These are phyloP conservation scores for Lumbricus terrestris DNA, from an alignment of 2,888 invertebrate species.

Conservation along the genomic window DNA sequence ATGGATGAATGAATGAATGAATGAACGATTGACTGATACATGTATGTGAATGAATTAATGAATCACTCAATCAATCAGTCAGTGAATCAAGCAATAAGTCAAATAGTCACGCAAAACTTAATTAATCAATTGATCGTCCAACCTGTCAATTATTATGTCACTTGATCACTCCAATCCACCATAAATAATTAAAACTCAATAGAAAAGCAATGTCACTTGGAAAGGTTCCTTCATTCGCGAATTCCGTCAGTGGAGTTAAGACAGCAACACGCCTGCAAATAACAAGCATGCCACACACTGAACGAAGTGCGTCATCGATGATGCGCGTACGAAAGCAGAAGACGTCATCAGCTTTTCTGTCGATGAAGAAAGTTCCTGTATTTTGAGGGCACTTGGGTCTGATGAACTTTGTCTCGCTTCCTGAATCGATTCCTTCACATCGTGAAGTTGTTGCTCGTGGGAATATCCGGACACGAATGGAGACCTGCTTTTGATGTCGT, in stretches of 20 bases:
- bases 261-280: not conserved
- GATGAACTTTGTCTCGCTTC: not conserved
- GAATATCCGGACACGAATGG: not conserved
- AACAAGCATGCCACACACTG: not conserved
- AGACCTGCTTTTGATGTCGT: not conserved
- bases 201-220: not conserved
- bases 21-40: too few species aligned
- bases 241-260: not conserved
- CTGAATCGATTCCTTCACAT: not conserved
- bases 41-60: too few species aligned
- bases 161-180: too few species aligned
- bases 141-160: too few species aligned
- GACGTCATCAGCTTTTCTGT: not conserved
- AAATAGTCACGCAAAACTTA: too few species aligned
- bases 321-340: not conserved
- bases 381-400: not conserved
- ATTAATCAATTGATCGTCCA: too few species aligned
- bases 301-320: not conserved
- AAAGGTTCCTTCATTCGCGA: not conserved
- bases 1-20: too few species aligned
- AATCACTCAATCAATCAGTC: too few species aligned
- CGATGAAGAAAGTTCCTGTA: not conserved
- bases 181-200: too few species aligned
- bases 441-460: not conserved
- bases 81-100: too few species aligned